Evolutionary conservation across 2,797 vertebrate species (phyloP), one percentile per base, ranked within the genome.

Genomic region (Syndactyla subalaris): DNA sequence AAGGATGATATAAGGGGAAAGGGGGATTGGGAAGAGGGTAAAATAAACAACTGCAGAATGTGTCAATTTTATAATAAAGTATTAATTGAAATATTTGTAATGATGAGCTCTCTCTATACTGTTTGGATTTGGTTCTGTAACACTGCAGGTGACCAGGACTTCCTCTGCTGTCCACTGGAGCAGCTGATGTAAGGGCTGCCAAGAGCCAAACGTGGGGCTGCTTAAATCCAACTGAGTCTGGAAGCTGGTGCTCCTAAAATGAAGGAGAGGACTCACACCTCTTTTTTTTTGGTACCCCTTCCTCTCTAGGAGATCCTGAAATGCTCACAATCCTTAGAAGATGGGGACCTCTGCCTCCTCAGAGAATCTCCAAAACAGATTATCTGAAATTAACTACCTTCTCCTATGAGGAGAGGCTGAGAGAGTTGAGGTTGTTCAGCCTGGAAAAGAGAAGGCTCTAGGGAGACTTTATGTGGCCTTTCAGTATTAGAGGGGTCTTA

Each of bases 251-350:
- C 27, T 92, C 52, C 61, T 63, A 39, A 90, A 85, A 36, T 34
- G 41, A 63, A 22, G 39, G 52, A 43, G 23, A 46, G 2, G 5
- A 88, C 72, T 96, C 92, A 98, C 96, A 77, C 48, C 86, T 19
- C 96, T n/a, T 86, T 74, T 97, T 97, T 97, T 98, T 95, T 94
- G 79, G 62, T 90, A 96, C 85, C 95, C 89, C 27, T 95, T 98
- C 71, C 49, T 95, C 45, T 97, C 94, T 65, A 98, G 90, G 79
- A 98, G 98, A 68, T 97, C 88, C 80, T 97, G 97, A 96, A 98
- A 98, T 61, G 96, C 95, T 79, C 13, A 29, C 27, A 94, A 96
- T 61, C 91, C 93, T 8, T 96, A 94, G 70, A 98, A 97, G 8
- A 89, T 66, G 52, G 92, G 85, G 43, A 97, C 62, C 26, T 97